Evolutionary conservation across 2,113 vertebrate genomes (phyloP).

Genomic region (Ochotona curzoniae): DNA sequence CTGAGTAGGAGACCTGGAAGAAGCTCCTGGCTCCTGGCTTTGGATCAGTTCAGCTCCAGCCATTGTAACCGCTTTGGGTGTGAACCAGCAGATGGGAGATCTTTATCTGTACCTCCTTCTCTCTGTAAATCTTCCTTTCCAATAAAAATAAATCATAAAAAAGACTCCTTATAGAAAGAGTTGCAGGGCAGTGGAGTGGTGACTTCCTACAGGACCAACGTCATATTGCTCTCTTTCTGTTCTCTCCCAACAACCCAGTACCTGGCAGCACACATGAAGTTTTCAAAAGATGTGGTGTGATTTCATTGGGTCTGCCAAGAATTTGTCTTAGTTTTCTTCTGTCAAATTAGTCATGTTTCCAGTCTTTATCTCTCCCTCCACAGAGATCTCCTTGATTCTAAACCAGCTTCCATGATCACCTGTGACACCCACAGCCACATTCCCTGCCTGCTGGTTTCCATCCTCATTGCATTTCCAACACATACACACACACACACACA

Average conservation of each 20-base stretch:
- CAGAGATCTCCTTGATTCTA: not conserved
- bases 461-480: no score
- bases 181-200: not conserved
- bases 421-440: not conserved
- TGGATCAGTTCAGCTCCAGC: no score
- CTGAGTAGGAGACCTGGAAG: no score
- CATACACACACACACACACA: no score
- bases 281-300: not conserved
- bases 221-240: not conserved
- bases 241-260: not conserved
- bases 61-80: no score
- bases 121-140: no score
- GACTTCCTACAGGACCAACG: not conserved
- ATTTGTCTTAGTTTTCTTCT: not conserved
- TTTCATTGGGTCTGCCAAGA: not conserved
- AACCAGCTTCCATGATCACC: not conserved
- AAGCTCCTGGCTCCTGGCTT: no score
- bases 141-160: no score
- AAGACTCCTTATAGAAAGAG: not conserved
- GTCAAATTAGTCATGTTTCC: not conserved
- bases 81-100: no score
- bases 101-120: no score
- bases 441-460: not conserved
- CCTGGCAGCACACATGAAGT: no score
- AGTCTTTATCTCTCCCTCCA: not conserved